phyloP scores from a whole-genome alignment of 2,113 vertebrate species.

The Chamaea fasciata region DNA sequence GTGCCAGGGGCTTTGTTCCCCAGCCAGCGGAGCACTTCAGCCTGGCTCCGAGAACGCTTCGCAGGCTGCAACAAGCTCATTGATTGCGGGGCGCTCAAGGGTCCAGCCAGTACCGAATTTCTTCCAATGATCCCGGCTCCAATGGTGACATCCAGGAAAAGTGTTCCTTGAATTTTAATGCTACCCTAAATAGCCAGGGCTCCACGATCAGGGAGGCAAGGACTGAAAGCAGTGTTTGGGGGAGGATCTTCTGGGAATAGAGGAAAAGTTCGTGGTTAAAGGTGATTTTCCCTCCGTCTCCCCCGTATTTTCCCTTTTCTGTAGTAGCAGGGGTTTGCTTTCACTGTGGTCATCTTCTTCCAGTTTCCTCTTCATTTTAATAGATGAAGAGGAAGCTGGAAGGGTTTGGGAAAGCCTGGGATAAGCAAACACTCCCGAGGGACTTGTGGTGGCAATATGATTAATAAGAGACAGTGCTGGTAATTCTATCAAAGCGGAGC shows the following conservation, averaged over 20 bases:
- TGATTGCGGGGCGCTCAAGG: neutral
- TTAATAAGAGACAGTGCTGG: slow-evolving; percentile 45
- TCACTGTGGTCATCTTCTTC: neutral
- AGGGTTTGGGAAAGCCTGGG: neutral
- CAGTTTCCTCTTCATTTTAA: neutral
- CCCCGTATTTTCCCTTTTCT: neutral
- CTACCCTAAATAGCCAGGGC: neutral
- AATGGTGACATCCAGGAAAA: neutral
- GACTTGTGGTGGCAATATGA: slow-evolving; percentile 43
- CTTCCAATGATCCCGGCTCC: neutral
- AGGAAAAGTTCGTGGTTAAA: neutral
- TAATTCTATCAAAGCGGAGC: slow-evolving; percentile 30
- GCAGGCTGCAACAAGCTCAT: neutral
- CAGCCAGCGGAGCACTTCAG: slow-evolving; percentile 7
- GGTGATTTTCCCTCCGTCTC: neutral
- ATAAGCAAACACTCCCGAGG: slow-evolving; percentile 22
- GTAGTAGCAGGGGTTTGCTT: neutral
- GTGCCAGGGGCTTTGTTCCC: slow-evolving; percentile 34
- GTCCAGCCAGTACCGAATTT: neutral
- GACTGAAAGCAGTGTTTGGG: too few relatives aligned
- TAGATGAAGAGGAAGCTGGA: neutral
- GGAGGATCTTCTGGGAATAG: neutral
- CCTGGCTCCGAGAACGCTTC: neutral
- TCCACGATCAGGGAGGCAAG: neutral
- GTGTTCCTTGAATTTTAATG: neutral